Percentiles rank a stretch among this genome's conserved stretches.
Conservation (phyloP, 2,797 vertebrate genomes). For the Epinephelus malabaricus region DNA sequence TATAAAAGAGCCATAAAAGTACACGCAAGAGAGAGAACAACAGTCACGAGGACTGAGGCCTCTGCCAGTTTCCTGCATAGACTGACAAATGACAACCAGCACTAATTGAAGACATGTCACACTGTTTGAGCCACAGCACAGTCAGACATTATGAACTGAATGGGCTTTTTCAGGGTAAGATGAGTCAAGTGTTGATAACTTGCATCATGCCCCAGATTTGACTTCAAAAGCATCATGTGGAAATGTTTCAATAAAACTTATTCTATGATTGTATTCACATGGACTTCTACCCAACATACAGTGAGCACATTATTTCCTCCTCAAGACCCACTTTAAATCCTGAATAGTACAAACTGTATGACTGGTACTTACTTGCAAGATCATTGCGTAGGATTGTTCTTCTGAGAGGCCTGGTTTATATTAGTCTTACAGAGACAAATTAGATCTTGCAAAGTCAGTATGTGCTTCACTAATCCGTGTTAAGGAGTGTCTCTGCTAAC, state of each 20-base stretch:
- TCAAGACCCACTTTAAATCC: not conserved
- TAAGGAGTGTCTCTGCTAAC: no score
- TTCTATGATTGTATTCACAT: slow-evolving; percentile 18
- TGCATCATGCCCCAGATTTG: slow-evolving; percentile 11
- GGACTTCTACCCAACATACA: not conserved
- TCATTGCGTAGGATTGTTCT: not conserved
- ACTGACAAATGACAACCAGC: slow-evolving; percentile 21
- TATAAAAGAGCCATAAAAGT: slow-evolving; percentile 33
- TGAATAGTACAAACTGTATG: not conserved
- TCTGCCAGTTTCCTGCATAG: slow-evolving; percentile 28
- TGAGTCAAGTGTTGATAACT: slow-evolving; percentile 22
- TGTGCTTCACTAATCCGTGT: no score
- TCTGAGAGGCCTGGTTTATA: not conserved
- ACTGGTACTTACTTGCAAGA: not conserved
- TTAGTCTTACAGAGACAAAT: not conserved
- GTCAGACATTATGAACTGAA: slow-evolving; percentile 24
- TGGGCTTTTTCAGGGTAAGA: slow-evolving; percentile 13
- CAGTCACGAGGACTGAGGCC: slow-evolving; percentile 30
- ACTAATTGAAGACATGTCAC: slow-evolving; percentile 46
- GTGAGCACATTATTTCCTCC: not conserved
- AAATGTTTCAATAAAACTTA: slow-evolving; percentile 11
- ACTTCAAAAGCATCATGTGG: slow-evolving; percentile 37
- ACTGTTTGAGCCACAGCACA: slow-evolving; percentile 32
- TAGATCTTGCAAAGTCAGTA: not conserved
- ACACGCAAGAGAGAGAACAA: slow-evolving; percentile 18